A percentile compares a stretch with the other conserved stretches of the same genome.
phyloP scores from a whole-genome alignment of 1,140 invertebrate genomes.

The Geopemphigus sp. region DNA sequence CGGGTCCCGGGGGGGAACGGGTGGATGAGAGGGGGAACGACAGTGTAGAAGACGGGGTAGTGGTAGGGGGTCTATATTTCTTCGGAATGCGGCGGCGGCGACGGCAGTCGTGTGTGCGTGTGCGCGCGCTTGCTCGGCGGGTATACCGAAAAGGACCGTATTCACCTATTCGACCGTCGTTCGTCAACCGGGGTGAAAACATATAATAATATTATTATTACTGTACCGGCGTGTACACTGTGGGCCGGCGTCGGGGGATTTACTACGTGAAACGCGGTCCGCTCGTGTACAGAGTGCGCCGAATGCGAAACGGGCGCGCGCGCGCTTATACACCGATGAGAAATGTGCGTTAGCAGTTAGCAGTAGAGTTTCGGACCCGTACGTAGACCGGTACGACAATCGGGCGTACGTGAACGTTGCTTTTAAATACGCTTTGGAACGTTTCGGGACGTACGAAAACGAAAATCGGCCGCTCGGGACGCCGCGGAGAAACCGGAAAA shows the following conservation, averaged over 20 bases:
- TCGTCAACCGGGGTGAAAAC: constrained; percentile 45
- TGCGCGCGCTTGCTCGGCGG: not conserved
- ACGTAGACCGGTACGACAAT: too few relatives aligned
- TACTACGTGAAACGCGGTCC: too few relatives aligned
- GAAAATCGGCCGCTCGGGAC: too few relatives aligned
- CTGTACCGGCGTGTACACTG: not conserved
- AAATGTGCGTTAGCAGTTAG: too few relatives aligned
- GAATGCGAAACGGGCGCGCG: not conserved
- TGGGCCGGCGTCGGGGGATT: not conserved
- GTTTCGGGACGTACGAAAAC: too few relatives aligned
- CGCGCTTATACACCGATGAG: not conserved
- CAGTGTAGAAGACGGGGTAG: too few relatives aligned
- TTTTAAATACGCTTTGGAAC: too few relatives aligned
- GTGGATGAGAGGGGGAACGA: too few relatives aligned
- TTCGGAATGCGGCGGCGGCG: constrained; percentile 39
- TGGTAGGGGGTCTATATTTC: constrained; percentile 9
- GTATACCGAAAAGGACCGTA: constrained; percentile 29
- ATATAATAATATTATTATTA: not conserved
- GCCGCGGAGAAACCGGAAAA: too few relatives aligned
- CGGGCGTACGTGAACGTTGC: too few relatives aligned
- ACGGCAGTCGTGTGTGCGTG: not conserved
- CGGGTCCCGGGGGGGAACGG: too few relatives aligned
- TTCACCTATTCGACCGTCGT: constrained; percentile 37
- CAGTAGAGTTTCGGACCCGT: too few relatives aligned
- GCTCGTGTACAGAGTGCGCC: not conserved